A percentile compares a stretch with the other conserved stretches of the same genome.
phyloP scores from a whole-genome alignment of 2,797 vertebrate genomes.

The Rhadinocentrus ornatus region DNA sequence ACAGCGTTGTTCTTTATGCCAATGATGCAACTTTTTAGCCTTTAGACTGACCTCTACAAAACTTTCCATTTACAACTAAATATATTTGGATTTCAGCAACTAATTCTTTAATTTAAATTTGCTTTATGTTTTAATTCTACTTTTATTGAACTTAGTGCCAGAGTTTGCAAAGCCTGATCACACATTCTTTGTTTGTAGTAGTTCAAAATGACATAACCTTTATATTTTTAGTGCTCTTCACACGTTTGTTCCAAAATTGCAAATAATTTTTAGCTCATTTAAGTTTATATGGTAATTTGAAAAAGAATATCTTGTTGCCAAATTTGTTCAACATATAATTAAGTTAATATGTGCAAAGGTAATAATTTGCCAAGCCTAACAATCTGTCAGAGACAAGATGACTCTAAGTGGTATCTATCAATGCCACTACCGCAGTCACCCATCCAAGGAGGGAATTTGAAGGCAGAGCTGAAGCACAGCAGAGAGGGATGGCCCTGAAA shows the following conservation, averaged over 20 bases:
- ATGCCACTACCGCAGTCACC: too few species aligned
- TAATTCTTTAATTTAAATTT: too few species aligned
- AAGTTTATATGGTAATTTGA: background rate
- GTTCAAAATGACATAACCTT: background rate
- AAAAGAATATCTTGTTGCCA: background rate
- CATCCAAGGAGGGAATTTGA: background rate
- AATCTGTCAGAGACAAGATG: background rate
- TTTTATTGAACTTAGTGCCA: too few species aligned
- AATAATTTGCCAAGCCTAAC: background rate
- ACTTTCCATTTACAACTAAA: background rate
- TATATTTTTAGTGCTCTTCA: background rate
- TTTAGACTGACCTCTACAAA: slow-evolving; percentile 13
- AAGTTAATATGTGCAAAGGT: background rate
- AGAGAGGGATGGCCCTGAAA: background rate
- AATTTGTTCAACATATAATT: background rate
- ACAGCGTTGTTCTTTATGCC: slow-evolving; percentile 21
- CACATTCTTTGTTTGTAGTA: background rate
- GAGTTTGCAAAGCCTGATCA: background rate
- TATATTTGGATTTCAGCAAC: background rate
- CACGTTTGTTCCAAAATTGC: background rate
- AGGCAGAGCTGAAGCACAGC: background rate
- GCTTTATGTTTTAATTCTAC: too few species aligned
- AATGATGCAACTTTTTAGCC: slow-evolving; percentile 2
- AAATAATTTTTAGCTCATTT: background rate
- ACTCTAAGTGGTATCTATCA: background rate